Evolutionary conservation across 2,113 vertebrate species (phyloP), one percentile per base, ranked within the genome.

Genomic region (Nannospalax galili): DNA sequence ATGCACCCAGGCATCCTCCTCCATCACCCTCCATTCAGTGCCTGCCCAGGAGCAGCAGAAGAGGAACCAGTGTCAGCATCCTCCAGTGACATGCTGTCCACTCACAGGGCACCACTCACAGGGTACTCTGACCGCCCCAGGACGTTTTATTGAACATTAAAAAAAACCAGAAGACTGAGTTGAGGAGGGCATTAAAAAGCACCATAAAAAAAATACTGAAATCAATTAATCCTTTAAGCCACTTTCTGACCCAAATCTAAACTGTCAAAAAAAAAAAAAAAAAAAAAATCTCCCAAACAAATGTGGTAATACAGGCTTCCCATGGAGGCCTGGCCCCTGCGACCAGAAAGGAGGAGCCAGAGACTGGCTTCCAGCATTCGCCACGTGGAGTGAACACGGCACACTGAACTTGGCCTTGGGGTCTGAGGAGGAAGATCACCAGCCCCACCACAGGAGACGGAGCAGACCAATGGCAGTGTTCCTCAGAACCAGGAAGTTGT

Each of bases 221-320:
- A 88, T 92, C 62, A 74, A 94, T 95, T 78, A 85, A 58, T 60
- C 58, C 94, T 85, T 77, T 22, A 90, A 95, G 87, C 60, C 84
- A 92, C 77, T 95, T 73, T 97, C 84, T 95, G 94, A 97, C 77
- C 94, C 93, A 94, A 90, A 97, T 96, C 91, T 88, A 87, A 94
- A 97, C 67, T 91, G 91, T 89, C 95, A 95, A 91, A 17, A 64
- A n/a, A n/a, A n/a, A n/a, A n/a, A n/a, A n/a, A n/a, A n/a, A n/a
- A n/a, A n/a, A n/a, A n/a, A 67, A 74, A 78, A 37, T 48, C 95
- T 97, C 91, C 94, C 88, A 87, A 96, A 95, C 90, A 94, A 95
- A 95, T 52, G 84, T 93, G 62, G 67, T 92, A 90, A 77, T 69
- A 72, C 90, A 62, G 92, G 35, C 95, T 94, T 70, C 75, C 58